Evolutionary conservation across 2,113 vertebrate species (phyloP).

Genomic region (Toxotes chatareus): DNA sequence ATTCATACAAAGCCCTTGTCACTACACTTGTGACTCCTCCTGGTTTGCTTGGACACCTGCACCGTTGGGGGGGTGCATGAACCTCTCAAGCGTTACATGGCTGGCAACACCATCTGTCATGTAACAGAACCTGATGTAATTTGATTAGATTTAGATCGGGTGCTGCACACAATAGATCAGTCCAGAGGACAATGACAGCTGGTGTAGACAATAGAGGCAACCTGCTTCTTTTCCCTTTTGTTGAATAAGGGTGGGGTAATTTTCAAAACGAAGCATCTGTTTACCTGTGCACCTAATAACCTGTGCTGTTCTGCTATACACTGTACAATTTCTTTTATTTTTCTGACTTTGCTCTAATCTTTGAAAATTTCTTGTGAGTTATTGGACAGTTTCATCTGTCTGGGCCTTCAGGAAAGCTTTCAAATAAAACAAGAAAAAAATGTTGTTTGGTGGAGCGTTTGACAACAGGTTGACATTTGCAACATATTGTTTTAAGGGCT

Average conservation of each 20-base stretch:
- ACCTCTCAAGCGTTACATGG: background rate
- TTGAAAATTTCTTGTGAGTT: background rate
- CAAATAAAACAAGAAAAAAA: background rate
- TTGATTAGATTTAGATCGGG: conserved; percentile 1
- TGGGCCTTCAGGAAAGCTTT: background rate
- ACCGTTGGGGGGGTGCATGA: background rate
- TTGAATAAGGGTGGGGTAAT: too few relatives aligned
- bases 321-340: too few relatives aligned
- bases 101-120: background rate
- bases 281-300: too few relatives aligned
- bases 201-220: too few relatives aligned
- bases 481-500: background rate
- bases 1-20: background rate
- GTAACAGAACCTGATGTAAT: background rate
- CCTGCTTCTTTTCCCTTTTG: background rate
- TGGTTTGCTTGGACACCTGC: background rate
- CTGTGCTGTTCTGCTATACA: too few relatives aligned
- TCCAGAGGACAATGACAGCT: background rate
- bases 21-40: background rate
- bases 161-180: background rate
- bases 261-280: background rate
- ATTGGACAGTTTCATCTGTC: background rate
- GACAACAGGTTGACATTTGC: background rate
- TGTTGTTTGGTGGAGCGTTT: too few relatives aligned
- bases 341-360: too few relatives aligned